phyloP scores from a whole-genome alignment of 2,113 vertebrate species.

The Buteo buteo region DNA sequence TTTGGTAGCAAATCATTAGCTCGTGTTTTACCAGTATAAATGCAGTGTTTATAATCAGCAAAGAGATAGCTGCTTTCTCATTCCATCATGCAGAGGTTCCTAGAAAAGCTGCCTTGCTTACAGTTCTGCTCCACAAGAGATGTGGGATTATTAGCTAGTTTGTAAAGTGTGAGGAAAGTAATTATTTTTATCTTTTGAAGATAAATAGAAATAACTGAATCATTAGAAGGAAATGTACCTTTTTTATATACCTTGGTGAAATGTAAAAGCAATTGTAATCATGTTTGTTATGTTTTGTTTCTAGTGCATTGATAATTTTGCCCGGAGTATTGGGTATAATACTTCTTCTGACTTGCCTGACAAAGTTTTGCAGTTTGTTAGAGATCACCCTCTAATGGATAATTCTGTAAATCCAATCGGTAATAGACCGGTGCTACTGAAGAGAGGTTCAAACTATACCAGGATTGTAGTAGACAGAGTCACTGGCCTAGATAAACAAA shows the following conservation, averaged over 20 bases:
- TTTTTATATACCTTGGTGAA: neutral
- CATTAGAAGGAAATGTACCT: neutral
- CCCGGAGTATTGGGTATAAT: slow-evolving; percentile 53
- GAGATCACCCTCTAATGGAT: slow-evolving; percentile 76
- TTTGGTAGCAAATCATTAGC: neutral
- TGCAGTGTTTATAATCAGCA: neutral
- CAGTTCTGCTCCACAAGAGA: neutral
- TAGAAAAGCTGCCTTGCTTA: neutral
- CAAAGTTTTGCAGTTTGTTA: slow-evolving; percentile 76
- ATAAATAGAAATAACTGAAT: neutral
- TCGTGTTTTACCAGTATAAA: neutral
- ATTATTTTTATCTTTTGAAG: neutral
- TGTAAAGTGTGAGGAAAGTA: neutral
- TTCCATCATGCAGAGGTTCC: neutral
- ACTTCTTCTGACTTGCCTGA: slow-evolving; percentile 73
- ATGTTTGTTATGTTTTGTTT: neutral
- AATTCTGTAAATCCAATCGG: slow-evolving; percentile 64
- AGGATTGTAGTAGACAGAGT: slow-evolving; percentile 71
- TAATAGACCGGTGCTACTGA: slow-evolving; percentile 64
- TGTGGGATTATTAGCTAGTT: neutral
- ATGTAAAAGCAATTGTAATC: neutral
- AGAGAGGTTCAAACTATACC: slow-evolving; percentile 64
- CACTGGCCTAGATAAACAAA: slow-evolving; percentile 58
- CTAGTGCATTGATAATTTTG: slow-evolving; percentile 69
- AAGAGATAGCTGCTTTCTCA: neutral